These are phyloP conservation scores for Pipistrellus nathusii DNA, from an alignment of 2,797 vertebrate species.

Conservation along the genomic window DNA sequence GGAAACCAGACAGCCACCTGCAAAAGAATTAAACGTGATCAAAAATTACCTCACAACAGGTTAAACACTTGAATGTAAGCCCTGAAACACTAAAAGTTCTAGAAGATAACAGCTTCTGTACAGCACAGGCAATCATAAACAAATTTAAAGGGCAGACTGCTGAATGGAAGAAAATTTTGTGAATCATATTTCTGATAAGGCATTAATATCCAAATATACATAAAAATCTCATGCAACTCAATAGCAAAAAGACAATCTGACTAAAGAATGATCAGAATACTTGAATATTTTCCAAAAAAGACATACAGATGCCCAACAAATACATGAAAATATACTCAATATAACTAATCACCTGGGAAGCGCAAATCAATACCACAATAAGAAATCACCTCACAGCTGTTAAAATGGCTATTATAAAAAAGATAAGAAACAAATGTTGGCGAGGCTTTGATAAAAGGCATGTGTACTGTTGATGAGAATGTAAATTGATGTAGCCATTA, in stretches of 20 bases:
- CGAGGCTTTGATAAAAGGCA: too few species aligned
- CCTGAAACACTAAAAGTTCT: neutral
- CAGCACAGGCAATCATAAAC: neutral
- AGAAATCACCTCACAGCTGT: too few species aligned
- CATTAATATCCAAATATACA: neutral
- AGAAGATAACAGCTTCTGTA: neutral
- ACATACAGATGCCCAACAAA: neutral
- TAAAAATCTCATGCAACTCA: neutral
- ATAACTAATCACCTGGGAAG: neutral
- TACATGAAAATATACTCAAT: neutral
- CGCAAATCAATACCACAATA: too few species aligned
- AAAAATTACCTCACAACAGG: neutral
- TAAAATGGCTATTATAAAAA: neutral
- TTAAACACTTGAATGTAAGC: neutral
- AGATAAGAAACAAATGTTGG: neutral
- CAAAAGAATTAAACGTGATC: neutral
- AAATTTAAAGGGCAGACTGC: neutral
- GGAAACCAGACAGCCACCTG: neutral
- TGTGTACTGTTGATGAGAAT: neutral
- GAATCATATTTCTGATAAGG: neutral
- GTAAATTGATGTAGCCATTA: too few species aligned
- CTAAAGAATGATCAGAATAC: neutral
- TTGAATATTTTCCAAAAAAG: neutral
- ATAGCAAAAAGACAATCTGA: neutral
- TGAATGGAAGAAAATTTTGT: too few species aligned